Conservation (phyloP, 2,113 vertebrate species). For the Vicugna pacos region DNA sequence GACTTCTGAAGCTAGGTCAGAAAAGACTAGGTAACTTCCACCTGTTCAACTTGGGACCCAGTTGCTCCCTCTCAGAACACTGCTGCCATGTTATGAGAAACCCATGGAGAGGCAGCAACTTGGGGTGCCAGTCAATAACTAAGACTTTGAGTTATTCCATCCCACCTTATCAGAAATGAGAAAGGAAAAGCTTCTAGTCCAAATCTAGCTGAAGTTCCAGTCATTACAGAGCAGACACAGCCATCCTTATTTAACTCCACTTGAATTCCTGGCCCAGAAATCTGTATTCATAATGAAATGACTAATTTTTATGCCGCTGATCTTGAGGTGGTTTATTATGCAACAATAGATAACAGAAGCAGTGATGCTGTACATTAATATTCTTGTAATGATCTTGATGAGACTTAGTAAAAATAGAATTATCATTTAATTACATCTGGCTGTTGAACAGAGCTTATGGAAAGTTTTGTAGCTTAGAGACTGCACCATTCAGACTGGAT, state of each 20-base stretch:
- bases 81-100: background rate
- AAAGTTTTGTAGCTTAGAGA: background rate
- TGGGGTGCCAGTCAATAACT: background rate
- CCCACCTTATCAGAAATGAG: background rate
- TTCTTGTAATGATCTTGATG: background rate
- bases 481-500: background rate
- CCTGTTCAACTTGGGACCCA: background rate
- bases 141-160: background rate
- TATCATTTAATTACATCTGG: conserved; percentile 23
- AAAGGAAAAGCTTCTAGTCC: background rate
- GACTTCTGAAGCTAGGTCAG: too few species aligned
- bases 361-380: background rate
- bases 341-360: background rate
- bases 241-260: background rate
- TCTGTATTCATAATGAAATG: background rate
- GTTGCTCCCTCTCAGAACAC: background rate
- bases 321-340: background rate
- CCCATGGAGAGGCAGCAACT: fast-evolving
- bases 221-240: background rate
- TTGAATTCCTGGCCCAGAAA: background rate
- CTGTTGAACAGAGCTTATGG: background rate
- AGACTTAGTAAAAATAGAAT: background rate
- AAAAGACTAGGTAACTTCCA: too few species aligned
- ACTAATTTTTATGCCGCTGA: background rate
- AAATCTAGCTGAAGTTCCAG: background rate